A percentile compares a stretch with the other conserved stretches of the same genome.
These are phyloP conservation scores for Calliopsis andreniformis DNA, from an alignment of 1,140 invertebrate species.

Conservation along the genomic window DNA sequence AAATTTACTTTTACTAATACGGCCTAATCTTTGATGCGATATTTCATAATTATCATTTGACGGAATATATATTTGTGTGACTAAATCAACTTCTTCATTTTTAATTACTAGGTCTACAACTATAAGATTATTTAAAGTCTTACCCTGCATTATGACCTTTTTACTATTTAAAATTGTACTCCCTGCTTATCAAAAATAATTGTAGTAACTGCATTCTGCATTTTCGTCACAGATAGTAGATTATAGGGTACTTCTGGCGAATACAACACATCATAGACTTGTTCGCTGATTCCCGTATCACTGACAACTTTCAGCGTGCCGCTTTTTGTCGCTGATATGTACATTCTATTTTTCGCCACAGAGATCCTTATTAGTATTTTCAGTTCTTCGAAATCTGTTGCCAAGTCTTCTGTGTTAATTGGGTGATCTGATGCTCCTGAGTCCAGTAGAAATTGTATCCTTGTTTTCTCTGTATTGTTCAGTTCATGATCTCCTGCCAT, in stretches of 20 bases:
- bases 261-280: neutral
- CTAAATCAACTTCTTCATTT: neutral
- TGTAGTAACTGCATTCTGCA: neutral
- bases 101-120: too few species aligned
- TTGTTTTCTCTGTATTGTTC: slow-evolving; percentile 8
- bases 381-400: neutral
- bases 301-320: neutral
- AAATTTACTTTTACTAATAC: slow-evolving; percentile 72
- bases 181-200: neutral
- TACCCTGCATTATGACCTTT: neutral
- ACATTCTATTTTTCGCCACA: neutral
- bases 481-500: neutral
- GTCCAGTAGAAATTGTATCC: slow-evolving; percentile 45
- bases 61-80: too few species aligned
- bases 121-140: neutral
- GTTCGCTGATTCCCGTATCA: neutral
- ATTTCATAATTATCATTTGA: neutral
- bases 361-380: neutral
- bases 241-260: neutral
- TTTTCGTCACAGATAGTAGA: neutral
- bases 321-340: neutral
- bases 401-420: slow-evolving; percentile 47
- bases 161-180: neutral
- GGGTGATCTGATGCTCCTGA: neutral
- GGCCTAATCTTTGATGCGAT: too few species aligned